phyloP scores from a whole-genome alignment of 2,113 vertebrate genomes.

The Procavia capensis region DNA sequence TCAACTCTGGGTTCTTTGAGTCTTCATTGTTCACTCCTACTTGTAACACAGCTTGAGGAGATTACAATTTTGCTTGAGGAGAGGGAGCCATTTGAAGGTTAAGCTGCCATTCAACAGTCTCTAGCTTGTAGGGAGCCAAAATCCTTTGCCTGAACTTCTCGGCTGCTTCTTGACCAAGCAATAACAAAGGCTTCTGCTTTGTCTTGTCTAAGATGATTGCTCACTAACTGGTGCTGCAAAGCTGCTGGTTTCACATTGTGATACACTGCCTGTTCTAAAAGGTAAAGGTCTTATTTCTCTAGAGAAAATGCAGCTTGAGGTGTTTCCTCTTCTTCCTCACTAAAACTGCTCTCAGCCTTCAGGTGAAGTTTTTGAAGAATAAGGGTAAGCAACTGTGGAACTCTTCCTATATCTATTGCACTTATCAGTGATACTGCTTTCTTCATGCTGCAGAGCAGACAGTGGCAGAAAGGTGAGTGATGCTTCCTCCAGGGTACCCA shows the following conservation, averaged over 20 bases:
- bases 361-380: too few species aligned
- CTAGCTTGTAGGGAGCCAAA: constrained; percentile 95
- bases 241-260: constrained; percentile 93
- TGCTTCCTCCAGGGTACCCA: not conserved
- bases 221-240: constrained; percentile 94
- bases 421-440: too few species aligned
- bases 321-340: constrained; percentile 96
- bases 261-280: constrained; percentile 97
- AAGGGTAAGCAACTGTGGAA: too few species aligned
- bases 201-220: constrained; percentile 89
- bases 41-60: too few species aligned
- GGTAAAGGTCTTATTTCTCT: constrained; percentile 93
- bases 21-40: too few species aligned
- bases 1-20: too few species aligned
- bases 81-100: too few species aligned
- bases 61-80: too few species aligned
- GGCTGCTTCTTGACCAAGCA: constrained; percentile 92
- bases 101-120: too few species aligned
- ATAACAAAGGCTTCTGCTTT: constrained; percentile 93
- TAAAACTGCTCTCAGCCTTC: constrained; percentile 96
- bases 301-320: constrained; percentile 93
- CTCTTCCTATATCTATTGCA: too few species aligned
- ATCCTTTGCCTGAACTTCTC: constrained; percentile 94
- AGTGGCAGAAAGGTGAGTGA: not conserved
- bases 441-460: fast-evolving